Base-by-base conservation (phyloP, 2,113 vertebrate genomes). In the Clarias magur region DNA sequence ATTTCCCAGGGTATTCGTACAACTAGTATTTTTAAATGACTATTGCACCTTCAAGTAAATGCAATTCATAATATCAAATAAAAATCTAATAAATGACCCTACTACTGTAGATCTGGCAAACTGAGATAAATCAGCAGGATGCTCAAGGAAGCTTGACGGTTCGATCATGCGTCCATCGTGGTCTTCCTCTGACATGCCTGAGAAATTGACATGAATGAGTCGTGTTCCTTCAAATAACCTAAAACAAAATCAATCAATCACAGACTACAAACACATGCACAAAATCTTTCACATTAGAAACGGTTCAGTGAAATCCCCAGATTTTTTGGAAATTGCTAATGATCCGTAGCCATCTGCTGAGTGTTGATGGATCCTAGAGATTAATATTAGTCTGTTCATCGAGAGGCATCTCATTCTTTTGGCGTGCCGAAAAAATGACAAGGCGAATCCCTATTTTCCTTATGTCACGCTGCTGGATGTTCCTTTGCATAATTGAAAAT, bases 261-360 rank as follows among this genome's bases (percentile, higher is more conserved):
- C 59, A 85, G 56, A 62, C 42, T 56, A 21, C 38, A 80, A 34
- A 75, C 42, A 85, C 53, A 81, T 53, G 65, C 38, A 56, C 67
- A 85, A 60, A 72, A 73, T 76, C 42, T 82, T n/a, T 42, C 80
- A 70, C 48, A 15, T 72, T 57, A 23, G 76, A 62, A 72, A 76
- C 53, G 67, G 76, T 59, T 78, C 16, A 25, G 63, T 86, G 57
- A 72, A 83, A 86, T 68, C 70, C 54, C 60, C 0, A 57, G 60
- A 34, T 63, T 85, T 89, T 54, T 79, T 53, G 53, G 80, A 86
- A 85, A 65, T 70, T 78, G 54, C 57, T 86, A 86, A 86, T 80
- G 88, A 67, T 89, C 34, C 60, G 72, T 56, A 56, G 80, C 54
- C 42, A 19, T 89, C 85, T 86, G 84, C 83, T 21, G 75, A 65